Base-by-base conservation (phyloP, 2,113 vertebrate genomes). In the Melanerpes formicivorus region DNA sequence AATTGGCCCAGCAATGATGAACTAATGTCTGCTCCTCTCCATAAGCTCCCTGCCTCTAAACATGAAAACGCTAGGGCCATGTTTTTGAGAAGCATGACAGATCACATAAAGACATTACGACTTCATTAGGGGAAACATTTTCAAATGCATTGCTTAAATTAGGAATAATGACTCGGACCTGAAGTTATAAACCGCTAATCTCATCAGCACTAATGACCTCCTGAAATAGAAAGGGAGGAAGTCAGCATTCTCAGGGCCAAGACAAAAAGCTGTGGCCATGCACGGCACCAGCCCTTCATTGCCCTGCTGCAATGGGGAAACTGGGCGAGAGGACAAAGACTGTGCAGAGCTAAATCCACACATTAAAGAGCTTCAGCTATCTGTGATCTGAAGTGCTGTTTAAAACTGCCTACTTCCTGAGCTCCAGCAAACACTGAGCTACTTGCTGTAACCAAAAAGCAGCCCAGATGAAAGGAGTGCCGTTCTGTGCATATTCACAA, bases 121-220 rank as follows among this genome's bases (percentile, higher is more conserved):
- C 91, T 95, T 96, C 91, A 95, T 79, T 91, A 96, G 79, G 88
- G 81, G 75, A 93, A 95, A 83, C 71, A 65, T 96, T 92, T 95
- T 95, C 48, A 93, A 89, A 93, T 82, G 88, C 89, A 85, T 93
- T 94, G 74, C 96, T 97, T 90, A 93, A 93, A 90, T 93, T 87
- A 74, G 75, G 79, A 95, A 82, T 90, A 89, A 67, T 78, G 86
- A 88, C 80, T 94, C 66, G 72, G 62, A 69, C 62, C 54, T 44
- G 30, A 64, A 95, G 88, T 95, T 78, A 93, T 70, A 94, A 94
- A 84, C 81, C 88, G 90, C 91, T 95, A 96, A 96, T 93, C 44
- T 88, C 44, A 78, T 84, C 88, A 95, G 56, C 80, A 72, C 80
- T 93, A 96, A 95, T 58, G 75, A 92, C 72, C 77, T 95, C 92